Percentiles rank a stretch among this genome's conserved stretches.
Evolutionary conservation across 1,140 invertebrate species (phyloP).

Genomic region (Caenorhabditis brenneri): DNA sequence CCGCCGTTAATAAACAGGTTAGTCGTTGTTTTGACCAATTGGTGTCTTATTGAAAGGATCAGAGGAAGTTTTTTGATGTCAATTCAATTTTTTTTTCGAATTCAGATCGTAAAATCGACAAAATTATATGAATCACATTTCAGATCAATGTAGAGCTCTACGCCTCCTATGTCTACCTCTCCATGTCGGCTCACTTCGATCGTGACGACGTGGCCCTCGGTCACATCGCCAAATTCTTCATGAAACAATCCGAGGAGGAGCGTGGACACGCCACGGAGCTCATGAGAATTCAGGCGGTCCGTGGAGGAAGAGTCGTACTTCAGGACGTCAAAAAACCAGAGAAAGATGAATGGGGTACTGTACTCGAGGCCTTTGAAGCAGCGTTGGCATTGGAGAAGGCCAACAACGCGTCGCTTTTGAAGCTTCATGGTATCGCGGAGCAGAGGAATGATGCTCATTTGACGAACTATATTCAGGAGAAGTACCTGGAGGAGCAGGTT

Average conservation of each 20-base stretch:
- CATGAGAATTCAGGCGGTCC: conserved; percentile 82
- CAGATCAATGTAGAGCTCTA: conserved; percentile 83
- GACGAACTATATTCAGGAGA: conserved; percentile 63
- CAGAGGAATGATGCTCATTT: conserved; percentile 78
- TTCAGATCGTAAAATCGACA: no score
- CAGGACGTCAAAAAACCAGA: conserved; percentile 75
- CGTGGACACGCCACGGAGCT: conserved; percentile 76
- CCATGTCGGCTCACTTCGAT: conserved; percentile 83
- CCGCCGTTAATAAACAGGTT: conserved; percentile 79
- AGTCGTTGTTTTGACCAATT: neutral
- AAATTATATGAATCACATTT: neutral
- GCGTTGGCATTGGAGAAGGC: conserved; percentile 81
- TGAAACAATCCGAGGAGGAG: conserved; percentile 80
- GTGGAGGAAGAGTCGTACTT: conserved; percentile 76
- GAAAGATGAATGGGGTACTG: conserved; percentile 76
- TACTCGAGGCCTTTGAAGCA: conserved; percentile 71
- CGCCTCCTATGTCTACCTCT: conserved; percentile 82
- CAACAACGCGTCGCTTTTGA: conserved; percentile 79
- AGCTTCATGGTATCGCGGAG: conserved; percentile 77
- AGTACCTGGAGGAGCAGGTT: conserved; percentile 72
- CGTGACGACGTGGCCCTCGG: conserved; percentile 80
- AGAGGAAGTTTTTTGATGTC: no score
- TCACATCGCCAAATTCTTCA: conserved; percentile 78
- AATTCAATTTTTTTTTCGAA: no score
- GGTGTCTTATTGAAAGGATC: no score